These are phyloP conservation scores for Psophia crepitans DNA, from an alignment of 2,113 vertebrate species.

Conservation along the genomic window DNA sequence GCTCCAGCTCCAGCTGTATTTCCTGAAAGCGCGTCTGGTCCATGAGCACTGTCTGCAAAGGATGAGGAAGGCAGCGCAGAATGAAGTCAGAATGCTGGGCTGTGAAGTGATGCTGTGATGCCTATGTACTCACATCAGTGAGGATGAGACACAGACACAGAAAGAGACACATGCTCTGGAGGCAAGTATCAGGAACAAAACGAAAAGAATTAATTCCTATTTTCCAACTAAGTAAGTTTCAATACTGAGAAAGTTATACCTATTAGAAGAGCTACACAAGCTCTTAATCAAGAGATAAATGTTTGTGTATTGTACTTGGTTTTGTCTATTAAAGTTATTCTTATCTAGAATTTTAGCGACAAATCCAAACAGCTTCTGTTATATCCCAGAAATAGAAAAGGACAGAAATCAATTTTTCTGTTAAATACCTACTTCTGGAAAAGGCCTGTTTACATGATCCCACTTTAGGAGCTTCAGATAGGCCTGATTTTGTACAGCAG, in stretches of 20 bases:
- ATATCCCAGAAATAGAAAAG: neutral
- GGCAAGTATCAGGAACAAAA: neutral
- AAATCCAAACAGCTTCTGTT: neutral
- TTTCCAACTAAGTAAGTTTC: neutral
- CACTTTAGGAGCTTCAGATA: conserved; percentile 90
- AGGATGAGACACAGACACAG: neutral
- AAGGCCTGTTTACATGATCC: conserved; percentile 84
- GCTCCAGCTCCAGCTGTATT: conserved; percentile 83
- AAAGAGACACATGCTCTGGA: neutral
- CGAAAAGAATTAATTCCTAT: neutral
- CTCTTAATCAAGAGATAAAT: neutral
- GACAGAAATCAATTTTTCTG: neutral
- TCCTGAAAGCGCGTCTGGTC: conserved; percentile 91
- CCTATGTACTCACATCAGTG: neutral
- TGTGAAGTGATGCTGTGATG: neutral
- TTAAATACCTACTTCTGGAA: conserved; percentile 86
- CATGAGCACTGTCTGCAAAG: conserved; percentile 87
- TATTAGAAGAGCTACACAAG: neutral
- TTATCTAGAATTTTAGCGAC: neutral
- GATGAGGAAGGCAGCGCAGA: neutral
- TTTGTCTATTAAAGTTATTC: too few species aligned
- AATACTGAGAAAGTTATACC: neutral
- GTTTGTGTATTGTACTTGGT: neutral
- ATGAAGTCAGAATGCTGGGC: neutral
- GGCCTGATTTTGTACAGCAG: conserved; percentile 84